Percentiles rank a stretch among this genome's conserved stretches.
These are phyloP conservation scores for Eristalis tenax DNA, from an alignment of 2,888 invertebrate species.

Conservation along the genomic window DNA sequence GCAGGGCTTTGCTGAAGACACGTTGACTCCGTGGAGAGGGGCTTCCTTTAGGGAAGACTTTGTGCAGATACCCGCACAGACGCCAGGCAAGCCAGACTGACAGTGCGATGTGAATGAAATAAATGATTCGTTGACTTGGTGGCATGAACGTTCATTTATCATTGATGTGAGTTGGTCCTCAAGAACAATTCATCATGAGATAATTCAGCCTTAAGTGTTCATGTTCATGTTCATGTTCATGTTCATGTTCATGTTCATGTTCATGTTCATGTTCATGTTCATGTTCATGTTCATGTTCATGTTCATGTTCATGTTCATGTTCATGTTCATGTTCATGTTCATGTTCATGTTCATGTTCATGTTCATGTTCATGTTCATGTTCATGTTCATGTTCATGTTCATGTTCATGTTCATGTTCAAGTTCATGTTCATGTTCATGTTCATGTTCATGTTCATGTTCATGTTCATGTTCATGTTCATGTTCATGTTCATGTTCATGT, in stretches of 20 bases:
- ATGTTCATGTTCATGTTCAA: not conserved
- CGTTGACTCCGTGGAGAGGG: too few species aligned
- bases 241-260: conserved; percentile 15
- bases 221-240: conserved; percentile 13
- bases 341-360: conserved; percentile 8
- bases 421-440: not conserved
- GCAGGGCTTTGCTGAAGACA: too few species aligned
- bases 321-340: conserved; percentile 1
- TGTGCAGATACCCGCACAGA: too few species aligned
- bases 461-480: not conserved
- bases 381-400: conserved; percentile 14
- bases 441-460: not conserved
- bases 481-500: not conserved
- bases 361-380: conserved; percentile 11
- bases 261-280: conserved; percentile 22
- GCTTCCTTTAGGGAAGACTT: too few species aligned
- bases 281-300: conserved; percentile 17
- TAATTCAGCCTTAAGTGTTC: too few species aligned
- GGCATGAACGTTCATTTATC: too few species aligned
- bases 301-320: conserved; percentile 19
- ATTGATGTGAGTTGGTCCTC: not conserved
- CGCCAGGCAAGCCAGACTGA: too few species aligned
- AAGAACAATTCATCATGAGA: not conserved
- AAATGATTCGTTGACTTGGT: too few species aligned
- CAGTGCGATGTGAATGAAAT: too few species aligned